A percentile compares a stretch with the other conserved stretches of the same genome.
These are phyloP conservation scores for Chesias legatella DNA, from an alignment of 2,888 invertebrate genomes.

Conservation along the genomic window DNA sequence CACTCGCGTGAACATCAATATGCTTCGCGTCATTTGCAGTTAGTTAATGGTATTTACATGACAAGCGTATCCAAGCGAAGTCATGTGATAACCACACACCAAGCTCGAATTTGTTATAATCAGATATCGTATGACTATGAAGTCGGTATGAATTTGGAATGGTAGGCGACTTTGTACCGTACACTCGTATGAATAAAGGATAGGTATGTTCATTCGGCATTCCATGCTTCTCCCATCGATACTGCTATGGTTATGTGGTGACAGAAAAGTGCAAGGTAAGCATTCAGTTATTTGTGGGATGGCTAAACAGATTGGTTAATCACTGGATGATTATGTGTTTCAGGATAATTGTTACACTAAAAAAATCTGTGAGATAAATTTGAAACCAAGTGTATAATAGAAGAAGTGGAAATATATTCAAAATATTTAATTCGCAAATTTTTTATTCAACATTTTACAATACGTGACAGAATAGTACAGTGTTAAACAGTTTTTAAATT, in stretches of 20 bases:
- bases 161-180: slow-evolving; percentile 22
- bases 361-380: not conserved
- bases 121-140: slow-evolving; percentile 18
- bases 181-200: slow-evolving; percentile 20
- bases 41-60: slow-evolving; percentile 22
- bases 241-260: slow-evolving; percentile 50
- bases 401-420: too few relatives aligned
- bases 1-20: slow-evolving; percentile 26
- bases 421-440: too few relatives aligned
- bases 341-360: too few relatives aligned
- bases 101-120: slow-evolving; percentile 46
- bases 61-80: slow-evolving; percentile 23
- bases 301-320: slow-evolving; percentile 35
- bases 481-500: too few relatives aligned
- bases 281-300: slow-evolving; percentile 49
- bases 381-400: not conserved
- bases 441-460: too few relatives aligned
- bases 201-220: slow-evolving; percentile 57
- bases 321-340: slow-evolving; percentile 35
- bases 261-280: slow-evolving; percentile 58
- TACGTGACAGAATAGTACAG: too few relatives aligned
- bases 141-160: slow-evolving; percentile 27
- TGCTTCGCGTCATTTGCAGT: slow-evolving; percentile 30
- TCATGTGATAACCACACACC: slow-evolving; percentile 61
- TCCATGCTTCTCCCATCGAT: slow-evolving; percentile 62